A percentile compares a stretch with the other conserved stretches of the same genome.
Evolutionary conservation across 2,113 vertebrate genomes (phyloP).

Genomic region (Colius striatus): DNA sequence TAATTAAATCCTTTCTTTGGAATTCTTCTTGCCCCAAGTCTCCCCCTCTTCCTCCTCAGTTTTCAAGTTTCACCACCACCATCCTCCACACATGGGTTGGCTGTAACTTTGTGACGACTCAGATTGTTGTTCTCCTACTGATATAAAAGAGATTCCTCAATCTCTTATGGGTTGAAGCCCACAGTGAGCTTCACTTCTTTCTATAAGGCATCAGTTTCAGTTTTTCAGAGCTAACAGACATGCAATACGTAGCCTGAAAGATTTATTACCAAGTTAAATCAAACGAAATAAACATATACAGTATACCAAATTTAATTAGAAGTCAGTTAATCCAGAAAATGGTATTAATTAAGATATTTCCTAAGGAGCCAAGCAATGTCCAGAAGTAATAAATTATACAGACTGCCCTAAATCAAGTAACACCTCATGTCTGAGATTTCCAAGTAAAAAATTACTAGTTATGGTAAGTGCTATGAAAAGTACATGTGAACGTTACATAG

Average conservation of each 20-base stretch:
- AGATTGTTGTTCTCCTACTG: neutral
- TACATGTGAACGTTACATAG: neutral
- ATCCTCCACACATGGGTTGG: neutral
- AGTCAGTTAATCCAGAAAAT: conserved; percentile 13
- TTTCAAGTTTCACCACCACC: neutral
- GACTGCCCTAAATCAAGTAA: neutral
- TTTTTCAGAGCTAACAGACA: neutral
- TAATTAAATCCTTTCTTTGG: conserved; percentile 66
- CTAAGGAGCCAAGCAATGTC: neutral
- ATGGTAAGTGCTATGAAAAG: neutral
- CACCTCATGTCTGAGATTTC: neutral
- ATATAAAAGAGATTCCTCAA: neutral
- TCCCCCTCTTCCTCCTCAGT: neutral
- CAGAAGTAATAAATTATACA: neutral
- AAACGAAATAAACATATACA: neutral
- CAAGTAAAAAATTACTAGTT: neutral
- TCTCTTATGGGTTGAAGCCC: neutral
- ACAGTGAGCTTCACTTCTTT: neutral
- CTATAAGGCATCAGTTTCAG: neutral
- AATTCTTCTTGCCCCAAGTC: neutral
- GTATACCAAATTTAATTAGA: neutral
- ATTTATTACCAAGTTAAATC: neutral
- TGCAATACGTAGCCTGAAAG: neutral
- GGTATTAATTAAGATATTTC: neutral
- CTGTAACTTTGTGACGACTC: neutral